Evolutionary conservation across 2,888 invertebrate species (phyloP).

Genomic region (Laspeyria flexula): DNA sequence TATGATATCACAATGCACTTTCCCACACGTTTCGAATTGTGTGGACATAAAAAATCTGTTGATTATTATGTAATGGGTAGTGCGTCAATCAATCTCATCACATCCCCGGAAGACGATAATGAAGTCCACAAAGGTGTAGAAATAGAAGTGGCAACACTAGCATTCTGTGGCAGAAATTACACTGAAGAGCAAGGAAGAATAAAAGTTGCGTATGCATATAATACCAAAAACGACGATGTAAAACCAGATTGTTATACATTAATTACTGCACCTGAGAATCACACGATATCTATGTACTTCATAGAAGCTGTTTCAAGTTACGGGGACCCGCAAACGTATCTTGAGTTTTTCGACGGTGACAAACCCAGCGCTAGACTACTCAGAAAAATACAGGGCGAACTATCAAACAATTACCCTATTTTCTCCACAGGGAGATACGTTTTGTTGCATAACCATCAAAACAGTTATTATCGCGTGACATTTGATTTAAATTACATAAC

Average conservation of each 20-base stretch:
- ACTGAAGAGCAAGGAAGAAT: slow-evolving; percentile 90
- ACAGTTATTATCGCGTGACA: slow-evolving; percentile 45
- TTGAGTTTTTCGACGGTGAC: slow-evolving; percentile 76
- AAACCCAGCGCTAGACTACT: slow-evolving; percentile 50
- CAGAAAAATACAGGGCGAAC: slow-evolving; percentile 46
- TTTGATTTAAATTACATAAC: slow-evolving; percentile 68
- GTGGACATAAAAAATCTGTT: slow-evolving; percentile 56
- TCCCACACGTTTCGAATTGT: slow-evolving; percentile 52
- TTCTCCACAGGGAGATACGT: slow-evolving; percentile 90
- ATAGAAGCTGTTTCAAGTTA: slow-evolving; percentile 48
- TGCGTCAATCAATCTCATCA: slow-evolving; percentile 58
- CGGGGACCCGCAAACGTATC: slow-evolving; percentile 55
- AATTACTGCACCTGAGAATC: slow-evolving; percentile 88
- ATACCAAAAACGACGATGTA: not conserved
- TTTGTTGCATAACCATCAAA: slow-evolving; percentile 78
- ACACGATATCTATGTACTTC: slow-evolving; percentile 89
- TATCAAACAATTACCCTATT: slow-evolving; percentile 60
- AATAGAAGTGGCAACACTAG: slow-evolving; percentile 85
- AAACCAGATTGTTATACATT: slow-evolving; percentile 86
- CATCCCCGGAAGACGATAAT: slow-evolving; percentile 55
- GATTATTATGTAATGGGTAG: slow-evolving; percentile 64
- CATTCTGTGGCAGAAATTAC: slow-evolving; percentile 87
- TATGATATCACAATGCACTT: slow-evolving; percentile 29
- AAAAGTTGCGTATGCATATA: slow-evolving; percentile 54
- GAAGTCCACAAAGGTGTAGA: slow-evolving; percentile 87